Base-by-base conservation (phyloP, 2,888 invertebrate genomes). In the Aphidius colemani region DNA sequence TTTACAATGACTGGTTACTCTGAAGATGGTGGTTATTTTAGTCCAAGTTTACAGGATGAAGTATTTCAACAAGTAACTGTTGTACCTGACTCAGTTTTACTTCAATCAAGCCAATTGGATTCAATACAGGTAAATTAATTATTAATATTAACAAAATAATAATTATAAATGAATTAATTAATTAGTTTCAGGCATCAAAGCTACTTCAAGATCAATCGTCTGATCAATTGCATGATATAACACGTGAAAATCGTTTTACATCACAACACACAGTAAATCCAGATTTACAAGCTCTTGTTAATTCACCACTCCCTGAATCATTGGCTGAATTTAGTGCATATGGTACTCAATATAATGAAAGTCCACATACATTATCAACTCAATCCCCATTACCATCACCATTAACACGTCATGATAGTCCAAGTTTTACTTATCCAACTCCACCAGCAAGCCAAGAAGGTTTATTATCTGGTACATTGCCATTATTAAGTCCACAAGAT, bases 391-490 rank as follows among this genome's bases (percentile, higher is more conserved):
- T 89, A 66, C 88, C 89, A 69, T 89, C 89, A 41, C 90, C 90
- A 0, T 74, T 87, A 46, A 85, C 86, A 18, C 81, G 86, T 67
- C 87, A 87, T 73, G 87, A 88, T 65, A 91, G 91, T n/a, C 91
- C 91, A 1, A 89, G 90, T 46, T 86, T 94, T 73, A 88, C 92
- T 30, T 94, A 94, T 78, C 94, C 94, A 3, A 94, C 94, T 7
- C 94, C 94, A 30, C 94, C 94, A 6, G 93, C 94, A 1, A 94
- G 93, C 72, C 93, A 93, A 73, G 94, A 93, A 83, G 92, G 92
- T 30, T 88, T 90, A 66, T 88, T 89, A 68, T 90, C 90, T 30
- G 83, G 83, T n/a, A 82, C 74, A 50, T 67, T 83, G 11, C 82
- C 82, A 0, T 70, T 83, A 51, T 66, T 83, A 44, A 82, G 83